Evolutionary conservation across 2,113 vertebrate species (phyloP).

Genomic region (Salvelinus alpinus): DNA sequence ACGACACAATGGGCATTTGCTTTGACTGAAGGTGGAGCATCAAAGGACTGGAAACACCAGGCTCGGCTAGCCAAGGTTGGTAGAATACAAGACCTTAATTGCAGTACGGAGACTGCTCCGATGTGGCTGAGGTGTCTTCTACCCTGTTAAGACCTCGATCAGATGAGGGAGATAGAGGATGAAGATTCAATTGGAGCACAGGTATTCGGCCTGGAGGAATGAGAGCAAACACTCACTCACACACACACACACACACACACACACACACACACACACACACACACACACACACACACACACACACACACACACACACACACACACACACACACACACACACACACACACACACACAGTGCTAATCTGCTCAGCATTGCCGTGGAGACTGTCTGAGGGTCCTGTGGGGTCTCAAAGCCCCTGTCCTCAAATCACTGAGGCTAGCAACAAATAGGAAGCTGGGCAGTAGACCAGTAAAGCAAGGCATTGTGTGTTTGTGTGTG

Average conservation of each 20-base stretch:
- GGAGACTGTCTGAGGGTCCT: slow-evolving; percentile 12
- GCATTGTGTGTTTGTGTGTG: slow-evolving; percentile 1
- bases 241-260: not conserved
- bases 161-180: not conserved
- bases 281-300: not conserved
- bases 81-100: not conserved
- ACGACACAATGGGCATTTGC: not conserved
- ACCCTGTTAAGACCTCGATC: not conserved
- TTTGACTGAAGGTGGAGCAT: not conserved
- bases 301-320: not conserved
- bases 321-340: not conserved
- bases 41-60: not conserved
- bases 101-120: not conserved
- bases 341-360: slow-evolving; percentile 7
- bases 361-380: slow-evolving; percentile 31
- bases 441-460: too few species aligned
- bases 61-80: not conserved
- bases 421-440: slow-evolving; percentile 18
- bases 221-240: not conserved
- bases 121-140: not conserved
- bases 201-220: not conserved
- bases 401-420: too few species aligned
- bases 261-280: not conserved
- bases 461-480: not conserved
- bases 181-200: not conserved